These are phyloP conservation scores for Brachyistius frenatus DNA, from an alignment of 2,113 vertebrate species.

Conservation along the genomic window DNA sequence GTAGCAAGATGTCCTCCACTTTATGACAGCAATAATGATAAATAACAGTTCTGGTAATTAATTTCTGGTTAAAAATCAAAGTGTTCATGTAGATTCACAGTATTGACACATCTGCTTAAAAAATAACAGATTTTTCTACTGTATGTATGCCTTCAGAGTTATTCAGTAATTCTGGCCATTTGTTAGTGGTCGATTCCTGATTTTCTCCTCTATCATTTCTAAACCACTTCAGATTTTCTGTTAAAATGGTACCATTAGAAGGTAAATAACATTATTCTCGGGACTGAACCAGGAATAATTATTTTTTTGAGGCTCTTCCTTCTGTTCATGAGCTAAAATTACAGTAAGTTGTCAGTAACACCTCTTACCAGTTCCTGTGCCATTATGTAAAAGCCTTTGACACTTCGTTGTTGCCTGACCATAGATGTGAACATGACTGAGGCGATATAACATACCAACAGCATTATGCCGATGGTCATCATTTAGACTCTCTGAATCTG, in stretches of 20 bases:
- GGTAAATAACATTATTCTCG: neutral
- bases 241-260: neutral
- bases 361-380: constrained; percentile 34
- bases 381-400: neutral
- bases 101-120: neutral
- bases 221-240: neutral
- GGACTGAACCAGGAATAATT: neutral
- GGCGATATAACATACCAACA: no score
- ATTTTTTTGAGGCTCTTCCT: neutral
- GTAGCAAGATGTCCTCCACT: no score
- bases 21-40: no score
- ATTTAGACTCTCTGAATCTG: no score
- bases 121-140: neutral
- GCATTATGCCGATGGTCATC: no score
- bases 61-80: no score
- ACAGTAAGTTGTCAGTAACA: constrained; percentile 14
- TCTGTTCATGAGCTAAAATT: neutral
- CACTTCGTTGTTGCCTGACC: neutral
- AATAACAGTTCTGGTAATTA: no score
- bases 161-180: constrained; percentile 21
- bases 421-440: neutral
- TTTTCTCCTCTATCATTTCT: neutral
- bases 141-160: neutral
- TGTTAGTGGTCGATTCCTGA: neutral
- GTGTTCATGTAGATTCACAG: neutral